Conservation (phyloP, 2,888 invertebrate genomes). For the Siphlonurus alternatus region DNA sequence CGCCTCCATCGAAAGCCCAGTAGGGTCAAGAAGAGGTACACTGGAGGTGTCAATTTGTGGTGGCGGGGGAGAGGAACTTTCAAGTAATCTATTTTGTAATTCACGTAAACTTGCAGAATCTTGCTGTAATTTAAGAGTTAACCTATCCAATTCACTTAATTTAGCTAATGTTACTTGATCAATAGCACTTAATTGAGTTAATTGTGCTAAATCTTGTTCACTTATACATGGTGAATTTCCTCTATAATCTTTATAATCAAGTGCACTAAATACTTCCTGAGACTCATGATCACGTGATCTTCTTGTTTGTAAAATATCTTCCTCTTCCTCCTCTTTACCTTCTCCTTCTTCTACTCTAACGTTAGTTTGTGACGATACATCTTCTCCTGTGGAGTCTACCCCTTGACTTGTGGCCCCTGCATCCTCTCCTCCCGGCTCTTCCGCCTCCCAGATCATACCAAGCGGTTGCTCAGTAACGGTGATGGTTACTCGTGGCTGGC, state of each 20-base stretch:
- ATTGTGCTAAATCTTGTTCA: constrained; percentile 60
- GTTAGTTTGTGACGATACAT: constrained; percentile 11
- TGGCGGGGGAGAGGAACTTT: constrained; percentile 18
- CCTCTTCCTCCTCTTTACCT: constrained; percentile 25
- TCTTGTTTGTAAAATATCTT: constrained; percentile 20
- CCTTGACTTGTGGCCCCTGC: constrained; percentile 15
- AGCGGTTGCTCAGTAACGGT: constrained; percentile 35
- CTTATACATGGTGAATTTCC: constrained; percentile 57
- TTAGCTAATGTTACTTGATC: constrained; percentile 64
- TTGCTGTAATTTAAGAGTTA: constrained; percentile 58
- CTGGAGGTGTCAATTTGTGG: background rate
- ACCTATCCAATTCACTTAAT: constrained; percentile 57
- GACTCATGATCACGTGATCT: constrained; percentile 27
- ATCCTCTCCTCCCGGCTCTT: constrained; percentile 33
- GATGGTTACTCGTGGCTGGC: background rate
- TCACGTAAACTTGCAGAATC: constrained; percentile 63
- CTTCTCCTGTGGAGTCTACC: constrained; percentile 15
- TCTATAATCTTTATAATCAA: constrained; percentile 62
- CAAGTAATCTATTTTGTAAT: constrained; percentile 49
- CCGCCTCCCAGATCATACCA: constrained; percentile 75
- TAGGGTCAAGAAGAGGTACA: no score
- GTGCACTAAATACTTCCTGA: constrained; percentile 51
- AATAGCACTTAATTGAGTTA: constrained; percentile 55
- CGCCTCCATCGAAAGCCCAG: background rate
- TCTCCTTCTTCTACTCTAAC: constrained; percentile 26